Evolutionary conservation across 30 jellyfish, hydroid and myxozoan genomes (phyloP).

Genomic region (Turritopsis rubra): DNA sequence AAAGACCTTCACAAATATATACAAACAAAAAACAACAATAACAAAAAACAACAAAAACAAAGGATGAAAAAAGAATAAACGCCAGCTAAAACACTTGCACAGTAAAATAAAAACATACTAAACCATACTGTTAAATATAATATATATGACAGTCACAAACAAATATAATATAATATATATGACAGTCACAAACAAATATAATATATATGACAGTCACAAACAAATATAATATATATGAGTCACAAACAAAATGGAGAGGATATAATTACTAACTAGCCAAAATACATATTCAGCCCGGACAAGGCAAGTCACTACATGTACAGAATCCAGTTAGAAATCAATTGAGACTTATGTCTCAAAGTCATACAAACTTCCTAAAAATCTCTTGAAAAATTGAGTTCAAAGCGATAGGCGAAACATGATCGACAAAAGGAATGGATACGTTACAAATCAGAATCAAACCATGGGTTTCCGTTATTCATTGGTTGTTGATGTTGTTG

Average conservation of each 20-base stretch:
- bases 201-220: not conserved
- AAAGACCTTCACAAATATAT: not conserved
- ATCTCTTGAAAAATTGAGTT: not conserved
- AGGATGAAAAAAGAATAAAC: not conserved
- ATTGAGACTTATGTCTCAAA: not conserved
- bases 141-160: not conserved
- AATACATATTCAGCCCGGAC: not conserved
- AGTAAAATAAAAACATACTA: not conserved
- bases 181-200: not conserved
- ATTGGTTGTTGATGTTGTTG: constrained; percentile 51
- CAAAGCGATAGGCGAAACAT: not conserved
- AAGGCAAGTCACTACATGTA: too few species aligned
- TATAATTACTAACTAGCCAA: not conserved
- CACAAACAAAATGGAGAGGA: too few species aligned
- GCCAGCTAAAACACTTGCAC: not conserved
- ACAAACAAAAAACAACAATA: not conserved
- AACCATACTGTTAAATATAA: not conserved
- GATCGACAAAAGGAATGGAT: not conserved
- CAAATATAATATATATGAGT: not conserved
- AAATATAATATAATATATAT: too few species aligned
- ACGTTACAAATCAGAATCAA: constrained; percentile 86
- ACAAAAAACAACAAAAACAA: not conserved
- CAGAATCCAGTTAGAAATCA: too few species aligned
- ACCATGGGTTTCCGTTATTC: constrained; percentile 89
- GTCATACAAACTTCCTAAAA: not conserved